Evolutionary conservation across 2,888 invertebrate genomes (phyloP).

Genomic region (Aradus depressus): DNA sequence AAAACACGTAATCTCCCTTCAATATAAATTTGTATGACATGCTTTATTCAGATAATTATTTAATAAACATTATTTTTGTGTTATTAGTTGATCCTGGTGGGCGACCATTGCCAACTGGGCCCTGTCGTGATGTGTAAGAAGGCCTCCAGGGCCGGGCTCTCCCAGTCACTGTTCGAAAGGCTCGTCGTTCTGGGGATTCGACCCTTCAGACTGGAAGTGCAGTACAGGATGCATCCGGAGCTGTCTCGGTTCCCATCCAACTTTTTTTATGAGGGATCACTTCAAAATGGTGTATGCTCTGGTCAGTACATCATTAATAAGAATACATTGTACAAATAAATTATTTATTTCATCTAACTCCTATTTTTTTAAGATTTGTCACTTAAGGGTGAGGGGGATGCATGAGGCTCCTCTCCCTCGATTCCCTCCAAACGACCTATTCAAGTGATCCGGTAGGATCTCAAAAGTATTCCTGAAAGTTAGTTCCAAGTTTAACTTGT

Average conservation of each 20-base stretch:
- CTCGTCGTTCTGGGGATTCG: constrained; percentile 93
- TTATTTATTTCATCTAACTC: not conserved
- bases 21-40: too few species aligned
- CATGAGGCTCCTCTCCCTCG: too few species aligned
- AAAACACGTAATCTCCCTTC: too few species aligned
- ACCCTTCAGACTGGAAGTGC: constrained; percentile 92
- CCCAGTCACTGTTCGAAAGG: constrained; percentile 93
- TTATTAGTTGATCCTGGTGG: constrained; percentile 73
- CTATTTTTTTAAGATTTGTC: too few species aligned
- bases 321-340: not conserved
- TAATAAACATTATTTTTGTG: not conserved
- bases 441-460: too few species aligned
- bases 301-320: constrained; percentile 35
- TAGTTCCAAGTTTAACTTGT: too few species aligned
- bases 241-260: constrained; percentile 96
- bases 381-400: too few species aligned
- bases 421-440: too few species aligned
- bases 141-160: constrained; percentile 91
- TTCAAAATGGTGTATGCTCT: constrained; percentile 97
- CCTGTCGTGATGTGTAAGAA: constrained; percentile 99
- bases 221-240: constrained; percentile 99
- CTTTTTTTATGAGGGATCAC: constrained; percentile 97
- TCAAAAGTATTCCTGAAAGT: too few species aligned
- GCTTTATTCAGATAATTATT: too few species aligned
- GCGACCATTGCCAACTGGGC: constrained; percentile 97